Conservation (phyloP, 1,140 invertebrate genomes). For the Ephestia elutella region DNA sequence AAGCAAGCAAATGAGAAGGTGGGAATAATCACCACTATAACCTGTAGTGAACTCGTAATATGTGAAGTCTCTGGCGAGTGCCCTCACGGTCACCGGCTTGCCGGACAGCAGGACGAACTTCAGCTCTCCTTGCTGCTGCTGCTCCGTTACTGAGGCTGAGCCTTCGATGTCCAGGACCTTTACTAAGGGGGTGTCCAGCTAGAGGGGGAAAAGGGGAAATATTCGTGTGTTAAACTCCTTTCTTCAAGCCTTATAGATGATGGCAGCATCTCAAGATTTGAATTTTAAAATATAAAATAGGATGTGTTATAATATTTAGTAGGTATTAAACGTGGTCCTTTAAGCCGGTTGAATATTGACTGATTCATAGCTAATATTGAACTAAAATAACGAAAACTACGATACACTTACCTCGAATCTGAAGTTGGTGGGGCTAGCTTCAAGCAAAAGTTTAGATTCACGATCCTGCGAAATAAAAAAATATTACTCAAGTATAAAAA, state of each 20-base stretch:
- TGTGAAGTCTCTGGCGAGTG: slow-evolving; percentile 75
- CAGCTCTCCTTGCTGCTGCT: slow-evolving; percentile 69
- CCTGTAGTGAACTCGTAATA: slow-evolving; percentile 72
- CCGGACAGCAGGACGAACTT: slow-evolving; percentile 70
- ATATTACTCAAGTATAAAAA: neutral
- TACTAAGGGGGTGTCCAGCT: slow-evolving; percentile 69
- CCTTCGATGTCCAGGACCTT: slow-evolving; percentile 73
- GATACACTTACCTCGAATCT: slow-evolving; percentile 58
- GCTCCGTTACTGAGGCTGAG: slow-evolving; percentile 62
- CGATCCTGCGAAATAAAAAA: slow-evolving; percentile 44
- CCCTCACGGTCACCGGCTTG: slow-evolving; percentile 59
- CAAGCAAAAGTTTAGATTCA: slow-evolving; percentile 57
- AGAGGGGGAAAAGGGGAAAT: neutral
- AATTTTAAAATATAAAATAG: too few relatives aligned
- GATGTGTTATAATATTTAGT: too few relatives aligned
- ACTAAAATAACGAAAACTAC: too few relatives aligned
- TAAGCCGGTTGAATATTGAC: too few relatives aligned
- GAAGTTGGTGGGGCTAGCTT: slow-evolving; percentile 56
- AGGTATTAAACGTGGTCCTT: too few relatives aligned
- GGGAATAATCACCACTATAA: slow-evolving; percentile 67
- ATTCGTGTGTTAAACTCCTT: too few relatives aligned
- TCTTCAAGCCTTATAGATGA: too few relatives aligned
- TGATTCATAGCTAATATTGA: too few relatives aligned
- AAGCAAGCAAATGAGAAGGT: slow-evolving; percentile 6
- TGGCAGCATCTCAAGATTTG: too few relatives aligned